Conservation (phyloP, 2,888 invertebrate genomes). For the Nomada flava region DNA sequence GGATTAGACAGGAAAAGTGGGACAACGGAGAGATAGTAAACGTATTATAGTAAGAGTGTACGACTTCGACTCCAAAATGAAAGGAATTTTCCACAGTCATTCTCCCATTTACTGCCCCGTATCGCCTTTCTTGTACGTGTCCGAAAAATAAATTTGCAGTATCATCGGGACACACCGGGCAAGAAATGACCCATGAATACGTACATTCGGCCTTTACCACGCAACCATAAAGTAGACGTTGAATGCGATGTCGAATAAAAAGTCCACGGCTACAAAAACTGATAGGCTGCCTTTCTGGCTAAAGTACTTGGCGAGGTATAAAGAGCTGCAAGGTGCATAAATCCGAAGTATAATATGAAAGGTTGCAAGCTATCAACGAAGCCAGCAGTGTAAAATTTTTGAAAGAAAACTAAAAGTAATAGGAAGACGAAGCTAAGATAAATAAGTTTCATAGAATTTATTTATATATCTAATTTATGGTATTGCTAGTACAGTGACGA, state of each 20-base stretch:
- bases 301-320: conserved; percentile 20
- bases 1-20: too few species aligned
- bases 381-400: too few species aligned
- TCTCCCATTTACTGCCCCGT: neutral
- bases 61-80: too few species aligned
- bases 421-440: too few species aligned
- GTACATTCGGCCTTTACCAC: conserved; percentile 17
- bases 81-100: neutral
- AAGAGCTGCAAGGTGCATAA: conserved; percentile 31
- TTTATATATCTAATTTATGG: too few species aligned
- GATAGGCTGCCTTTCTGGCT: conserved; percentile 6
- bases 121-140: neutral
- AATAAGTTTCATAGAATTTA: too few species aligned
- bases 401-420: neutral
- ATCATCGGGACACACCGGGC: neutral
- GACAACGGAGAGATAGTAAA: too few species aligned
- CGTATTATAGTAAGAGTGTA: too few species aligned
- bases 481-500: too few species aligned
- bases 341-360: conserved; percentile 10
- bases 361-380: neutral
- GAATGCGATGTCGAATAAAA: conserved; percentile 21
- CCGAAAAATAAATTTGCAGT: conserved; percentile 22
- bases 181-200: conserved; percentile 21
- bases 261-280: conserved; percentile 21
- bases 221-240: conserved; percentile 9